Evolutionary conservation across 2,888 invertebrate species (phyloP).

Genomic region (Bimastos eiseni): DNA sequence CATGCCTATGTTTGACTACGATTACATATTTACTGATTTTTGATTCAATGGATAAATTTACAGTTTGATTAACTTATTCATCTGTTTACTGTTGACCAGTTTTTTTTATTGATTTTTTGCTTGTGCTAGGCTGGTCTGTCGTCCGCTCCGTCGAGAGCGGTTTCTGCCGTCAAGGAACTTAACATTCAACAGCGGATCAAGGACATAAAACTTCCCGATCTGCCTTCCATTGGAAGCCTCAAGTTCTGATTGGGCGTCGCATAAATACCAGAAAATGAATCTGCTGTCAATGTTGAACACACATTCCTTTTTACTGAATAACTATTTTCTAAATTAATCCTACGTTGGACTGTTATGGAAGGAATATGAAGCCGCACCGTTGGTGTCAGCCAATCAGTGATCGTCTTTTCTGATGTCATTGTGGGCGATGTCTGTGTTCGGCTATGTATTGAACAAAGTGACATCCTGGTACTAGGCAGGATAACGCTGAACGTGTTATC

Average conservation of each 20-base stretch:
- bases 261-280: background rate
- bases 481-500: too few relatives aligned
- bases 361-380: too few relatives aligned
- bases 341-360: too few relatives aligned
- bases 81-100: background rate
- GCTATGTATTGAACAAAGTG: too few relatives aligned
- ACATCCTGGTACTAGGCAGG: too few relatives aligned
- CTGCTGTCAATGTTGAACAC: background rate
- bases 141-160: constrained; percentile 94
- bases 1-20: too few relatives aligned
- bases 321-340: background rate
- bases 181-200: constrained; percentile 98
- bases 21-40: too few relatives aligned
- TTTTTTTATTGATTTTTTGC: background rate
- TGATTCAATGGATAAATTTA: background rate
- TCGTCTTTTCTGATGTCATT: too few relatives aligned
- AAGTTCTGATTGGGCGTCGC: constrained; percentile 34
- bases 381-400: too few relatives aligned
- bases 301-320: background rate
- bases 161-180: constrained; percentile 98
- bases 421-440: too few relatives aligned
- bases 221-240: constrained; percentile 69
- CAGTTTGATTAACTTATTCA: background rate
- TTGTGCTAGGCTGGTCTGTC: constrained; percentile 82
- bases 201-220: constrained; percentile 93